These are phyloP conservation scores for Vimba vimba DNA, from an alignment of 2,113 vertebrate genomes.

Conservation along the genomic window DNA sequence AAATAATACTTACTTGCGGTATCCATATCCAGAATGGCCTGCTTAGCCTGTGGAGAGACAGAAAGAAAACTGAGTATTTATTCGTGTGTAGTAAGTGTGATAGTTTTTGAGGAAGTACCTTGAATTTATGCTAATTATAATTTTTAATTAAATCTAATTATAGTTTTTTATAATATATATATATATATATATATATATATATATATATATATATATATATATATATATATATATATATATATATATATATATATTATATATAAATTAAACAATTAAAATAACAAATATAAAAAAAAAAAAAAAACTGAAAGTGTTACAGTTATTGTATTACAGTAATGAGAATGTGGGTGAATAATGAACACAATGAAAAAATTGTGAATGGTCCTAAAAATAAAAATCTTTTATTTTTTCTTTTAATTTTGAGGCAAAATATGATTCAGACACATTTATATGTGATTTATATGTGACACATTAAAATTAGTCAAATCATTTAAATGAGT, in stretches of 20 bases:
- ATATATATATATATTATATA: no score
- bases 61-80: neutral
- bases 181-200: no score
- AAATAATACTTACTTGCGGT: constrained; percentile 86
- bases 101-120: neutral
- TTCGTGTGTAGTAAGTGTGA: neutral
- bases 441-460: neutral
- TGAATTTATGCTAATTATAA: neutral
- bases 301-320: no score
- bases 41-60: constrained; percentile 84
- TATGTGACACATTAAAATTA: neutral
- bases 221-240: no score
- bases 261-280: neutral
- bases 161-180: neutral
- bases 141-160: neutral
- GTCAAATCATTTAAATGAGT: neutral
- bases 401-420: neutral
- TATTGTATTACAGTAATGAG: neutral
- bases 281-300: neutral
- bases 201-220: neutral
- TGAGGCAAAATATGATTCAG: neutral
- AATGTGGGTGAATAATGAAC: neutral
- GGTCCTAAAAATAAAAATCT: no score
- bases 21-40: constrained; percentile 98
- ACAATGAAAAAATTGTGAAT: neutral